A percentile compares a stretch with the other conserved stretches of the same genome.
These are phyloP conservation scores for Hedya salicella DNA, from an alignment of 2,888 invertebrate genomes.

Conservation along the genomic window DNA sequence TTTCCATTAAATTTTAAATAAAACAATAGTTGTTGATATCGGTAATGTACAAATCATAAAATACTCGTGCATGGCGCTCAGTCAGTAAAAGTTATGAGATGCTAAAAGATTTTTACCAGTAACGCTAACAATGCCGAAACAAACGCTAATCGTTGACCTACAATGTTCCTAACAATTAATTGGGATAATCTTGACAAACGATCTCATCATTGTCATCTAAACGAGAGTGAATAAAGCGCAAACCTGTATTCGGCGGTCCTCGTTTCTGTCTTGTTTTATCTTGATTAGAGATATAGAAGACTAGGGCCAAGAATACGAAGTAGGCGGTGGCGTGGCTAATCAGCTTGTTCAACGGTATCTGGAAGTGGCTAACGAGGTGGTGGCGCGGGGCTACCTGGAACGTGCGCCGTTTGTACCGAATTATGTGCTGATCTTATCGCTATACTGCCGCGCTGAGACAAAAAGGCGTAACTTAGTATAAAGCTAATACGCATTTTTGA, in stretches of 20 bases:
- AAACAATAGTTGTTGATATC: no score
- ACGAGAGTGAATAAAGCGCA: slow-evolving; percentile 48
- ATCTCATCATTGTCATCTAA: slow-evolving; percentile 55
- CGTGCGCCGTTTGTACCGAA: slow-evolving; percentile 52
- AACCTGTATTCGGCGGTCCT: slow-evolving; percentile 85
- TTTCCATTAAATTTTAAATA: no score
- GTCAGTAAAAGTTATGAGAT: background rate
- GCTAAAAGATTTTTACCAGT: slow-evolving; percentile 8
- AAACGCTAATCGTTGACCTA: slow-evolving; percentile 32
- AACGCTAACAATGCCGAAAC: slow-evolving; percentile 31
- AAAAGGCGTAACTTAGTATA: background rate
- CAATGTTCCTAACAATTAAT: slow-evolving; percentile 57
- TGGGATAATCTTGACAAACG: slow-evolving; percentile 54
- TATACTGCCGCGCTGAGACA: background rate
- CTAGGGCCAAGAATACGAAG: slow-evolving; percentile 86
- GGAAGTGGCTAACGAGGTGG: slow-evolving; percentile 79
- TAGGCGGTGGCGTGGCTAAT: slow-evolving; percentile 88
- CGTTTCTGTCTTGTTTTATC: slow-evolving; percentile 84
- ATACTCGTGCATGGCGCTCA: no score
- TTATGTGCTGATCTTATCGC: slow-evolving; percentile 34
- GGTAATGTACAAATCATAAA: no score
- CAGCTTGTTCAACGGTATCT: slow-evolving; percentile 89
- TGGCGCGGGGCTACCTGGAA: slow-evolving; percentile 68
- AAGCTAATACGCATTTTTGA: background rate
- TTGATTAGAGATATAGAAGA: slow-evolving; percentile 86